Evolutionary conservation across 2,113 vertebrate species (phyloP).

Genomic region (Lophotis ruficrista): DNA sequence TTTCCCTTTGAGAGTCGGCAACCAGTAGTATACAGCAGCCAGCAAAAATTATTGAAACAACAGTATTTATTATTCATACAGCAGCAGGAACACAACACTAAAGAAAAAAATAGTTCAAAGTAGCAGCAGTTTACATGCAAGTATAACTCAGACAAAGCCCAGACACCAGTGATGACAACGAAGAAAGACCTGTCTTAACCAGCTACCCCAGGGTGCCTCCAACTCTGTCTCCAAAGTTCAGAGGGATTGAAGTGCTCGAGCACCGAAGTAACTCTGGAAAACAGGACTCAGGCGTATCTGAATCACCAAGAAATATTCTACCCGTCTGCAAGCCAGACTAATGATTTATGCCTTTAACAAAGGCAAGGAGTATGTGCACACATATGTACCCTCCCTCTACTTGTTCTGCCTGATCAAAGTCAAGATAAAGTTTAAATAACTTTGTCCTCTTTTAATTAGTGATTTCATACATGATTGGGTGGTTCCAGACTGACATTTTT

Average conservation of each 20-base stretch:
- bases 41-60: not conserved
- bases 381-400: not conserved
- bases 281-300: rapidly evolving
- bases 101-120: not conserved
- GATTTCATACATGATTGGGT: not conserved
- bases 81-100: not conserved
- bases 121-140: not conserved
- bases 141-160: not conserved
- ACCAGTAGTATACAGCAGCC: not conserved
- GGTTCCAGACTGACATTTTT: not conserved
- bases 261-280: not conserved
- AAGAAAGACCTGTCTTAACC: not conserved
- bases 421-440: not conserved
- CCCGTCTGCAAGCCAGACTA: not conserved
- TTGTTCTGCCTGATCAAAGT: not conserved
- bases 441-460: not conserved
- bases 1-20: not conserved
- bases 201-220: not conserved
- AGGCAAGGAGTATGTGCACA: not conserved
- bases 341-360: not conserved
- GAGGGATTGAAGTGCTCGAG: not conserved
- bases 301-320: not conserved
- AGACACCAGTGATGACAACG: not conserved
- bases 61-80: not conserved
- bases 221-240: not conserved